These are phyloP conservation scores for Hemibagrus wyckioides DNA, from an alignment of 2,113 vertebrate species.

Conservation along the genomic window DNA sequence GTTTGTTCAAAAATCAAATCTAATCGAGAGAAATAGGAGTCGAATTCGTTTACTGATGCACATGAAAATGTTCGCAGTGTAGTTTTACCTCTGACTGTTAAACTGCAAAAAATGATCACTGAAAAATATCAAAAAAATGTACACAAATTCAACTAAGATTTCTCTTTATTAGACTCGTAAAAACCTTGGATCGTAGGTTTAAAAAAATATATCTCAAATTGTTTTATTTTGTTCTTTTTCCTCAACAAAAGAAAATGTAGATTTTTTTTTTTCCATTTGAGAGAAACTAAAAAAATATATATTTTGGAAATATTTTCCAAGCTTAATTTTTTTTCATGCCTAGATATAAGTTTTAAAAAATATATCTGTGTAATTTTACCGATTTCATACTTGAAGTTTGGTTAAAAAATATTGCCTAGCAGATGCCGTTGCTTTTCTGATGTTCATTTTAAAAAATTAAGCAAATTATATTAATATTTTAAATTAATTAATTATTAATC, in stretches of 20 bases:
- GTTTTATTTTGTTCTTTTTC: background rate
- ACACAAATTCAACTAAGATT: no score
- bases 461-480: no score
- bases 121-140: background rate
- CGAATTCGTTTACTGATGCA: background rate
- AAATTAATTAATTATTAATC: no score
- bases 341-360: background rate
- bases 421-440: background rate
- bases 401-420: background rate
- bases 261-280: background rate
- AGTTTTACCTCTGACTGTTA: background rate
- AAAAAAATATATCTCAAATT: background rate
- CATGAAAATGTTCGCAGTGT: background rate
- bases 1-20: background rate
- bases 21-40: background rate
- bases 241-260: no score
- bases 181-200: background rate
- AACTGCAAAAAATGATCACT: background rate
- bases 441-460: background rate
- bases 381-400: background rate
- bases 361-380: no score
- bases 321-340: background rate
- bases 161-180: no score
- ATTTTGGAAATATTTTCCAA: no score
- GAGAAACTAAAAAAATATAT: no score